These are phyloP conservation scores for Girardinichthys multiradiatus DNA, from an alignment of 2,113 vertebrate species.

Conservation along the genomic window DNA sequence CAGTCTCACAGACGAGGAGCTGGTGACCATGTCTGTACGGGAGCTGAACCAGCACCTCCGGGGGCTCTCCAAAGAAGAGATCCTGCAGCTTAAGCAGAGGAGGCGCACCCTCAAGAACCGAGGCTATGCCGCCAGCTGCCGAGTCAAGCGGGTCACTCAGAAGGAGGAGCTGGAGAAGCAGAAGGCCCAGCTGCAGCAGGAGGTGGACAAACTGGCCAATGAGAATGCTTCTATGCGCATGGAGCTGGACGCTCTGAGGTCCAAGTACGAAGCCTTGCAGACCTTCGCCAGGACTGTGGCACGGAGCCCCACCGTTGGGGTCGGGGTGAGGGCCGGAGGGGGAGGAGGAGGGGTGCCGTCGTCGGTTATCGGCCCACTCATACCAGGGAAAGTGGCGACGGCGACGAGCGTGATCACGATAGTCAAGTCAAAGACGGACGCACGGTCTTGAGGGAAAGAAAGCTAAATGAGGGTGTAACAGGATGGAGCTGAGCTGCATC, in stretches of 20 bases:
- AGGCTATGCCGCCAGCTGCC: conserved; percentile 95
- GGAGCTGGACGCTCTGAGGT: conserved; percentile 95
- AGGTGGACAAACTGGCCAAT: conserved; percentile 96
- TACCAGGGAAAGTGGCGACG: conserved; percentile 92
- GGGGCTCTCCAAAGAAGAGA: conserved; percentile 95
- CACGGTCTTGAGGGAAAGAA: conserved; percentile 84
- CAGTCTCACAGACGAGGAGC: conserved; percentile 96
- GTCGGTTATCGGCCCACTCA: conserved; percentile 89
- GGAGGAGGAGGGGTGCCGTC: conserved; percentile 85
- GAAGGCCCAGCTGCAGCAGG: conserved; percentile 95
- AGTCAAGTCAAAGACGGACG: conserved; percentile 98
- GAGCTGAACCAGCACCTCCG: conserved; percentile 98
- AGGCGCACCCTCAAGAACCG: conserved; percentile 97
- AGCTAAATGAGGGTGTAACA: conserved; percentile 26
- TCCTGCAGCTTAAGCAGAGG: conserved; percentile 96
- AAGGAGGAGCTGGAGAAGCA: conserved; percentile 99
- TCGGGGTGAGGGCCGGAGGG: conserved; percentile 80
- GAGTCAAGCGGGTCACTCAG: conserved; percentile 96
- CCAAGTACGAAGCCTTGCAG: conserved; percentile 98
- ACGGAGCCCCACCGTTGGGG: conserved; percentile 84
- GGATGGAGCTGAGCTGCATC: conserved; percentile 51
- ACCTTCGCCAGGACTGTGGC: conserved; percentile 97
- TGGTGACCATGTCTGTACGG: conserved; percentile 98
- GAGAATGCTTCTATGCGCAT: conserved; percentile 96
- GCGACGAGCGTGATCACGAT: conserved; percentile 98